phyloP scores from a whole-genome alignment of 2,113 vertebrate species.

The Mormyrus iriodes region DNA sequence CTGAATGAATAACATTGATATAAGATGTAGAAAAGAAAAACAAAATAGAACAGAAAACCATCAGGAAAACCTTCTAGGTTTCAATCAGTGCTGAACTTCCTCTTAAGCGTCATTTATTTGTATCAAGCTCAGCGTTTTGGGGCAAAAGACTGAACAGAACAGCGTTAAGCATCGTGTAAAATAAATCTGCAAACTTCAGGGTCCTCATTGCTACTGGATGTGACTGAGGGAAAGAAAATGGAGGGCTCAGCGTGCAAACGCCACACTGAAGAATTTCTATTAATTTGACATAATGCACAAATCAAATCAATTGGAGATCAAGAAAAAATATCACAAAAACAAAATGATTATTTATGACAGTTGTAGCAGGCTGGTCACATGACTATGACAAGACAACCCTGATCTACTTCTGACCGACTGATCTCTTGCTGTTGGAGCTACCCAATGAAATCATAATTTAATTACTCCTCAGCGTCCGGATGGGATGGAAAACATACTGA shows the following conservation, averaged over 20 bases:
- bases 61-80: not conserved
- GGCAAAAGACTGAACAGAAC: not conserved
- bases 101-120: not conserved
- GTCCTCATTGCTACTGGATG: not conserved
- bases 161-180: not conserved
- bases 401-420: slow-evolving; percentile 30
- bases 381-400: not conserved
- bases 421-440: not conserved
- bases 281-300: not conserved
- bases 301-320: not conserved
- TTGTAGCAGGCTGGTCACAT: not conserved
- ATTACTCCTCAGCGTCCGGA: slow-evolving; percentile 30
- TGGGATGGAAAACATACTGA: slow-evolving; percentile 24
- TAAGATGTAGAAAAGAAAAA: not conserved
- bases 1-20: not conserved
- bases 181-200: not conserved
- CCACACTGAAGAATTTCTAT: not conserved
- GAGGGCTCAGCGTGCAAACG: not conserved
- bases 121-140: not conserved
- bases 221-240: not conserved
- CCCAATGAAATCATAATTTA: slow-evolving; percentile 26
- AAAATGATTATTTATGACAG: too few species aligned
- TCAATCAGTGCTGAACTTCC: not conserved
- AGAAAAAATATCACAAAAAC: not conserved
- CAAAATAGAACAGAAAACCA: not conserved